phyloP scores from a whole-genome alignment of 1,140 invertebrate genomes.

The Eriosoma lanigerum region DNA sequence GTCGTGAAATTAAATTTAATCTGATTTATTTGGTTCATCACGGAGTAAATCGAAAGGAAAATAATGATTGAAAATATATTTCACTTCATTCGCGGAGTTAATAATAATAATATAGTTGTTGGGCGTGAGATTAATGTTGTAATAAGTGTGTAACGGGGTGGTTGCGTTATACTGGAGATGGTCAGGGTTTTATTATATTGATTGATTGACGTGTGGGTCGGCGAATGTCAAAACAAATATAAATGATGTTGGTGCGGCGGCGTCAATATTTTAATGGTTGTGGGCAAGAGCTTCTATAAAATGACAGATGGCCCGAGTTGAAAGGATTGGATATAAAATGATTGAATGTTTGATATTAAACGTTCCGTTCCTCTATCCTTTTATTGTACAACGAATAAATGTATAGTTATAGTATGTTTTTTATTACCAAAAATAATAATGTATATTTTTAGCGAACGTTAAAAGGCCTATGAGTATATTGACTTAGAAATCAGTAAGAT shows the following conservation, averaged over 20 bases:
- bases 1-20: too few relatives aligned
- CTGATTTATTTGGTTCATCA: too few relatives aligned
- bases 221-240: slow-evolving; percentile 5
- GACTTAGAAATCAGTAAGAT: too few relatives aligned
- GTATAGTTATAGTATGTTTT: background rate
- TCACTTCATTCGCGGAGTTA: background rate
- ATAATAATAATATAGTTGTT: too few relatives aligned
- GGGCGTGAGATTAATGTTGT: too few relatives aligned
- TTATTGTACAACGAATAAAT: background rate
- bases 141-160: background rate
- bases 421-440: too few relatives aligned
- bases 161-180: background rate
- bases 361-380: background rate
- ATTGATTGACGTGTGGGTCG: slow-evolving; percentile 27
- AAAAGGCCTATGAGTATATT: too few relatives aligned
- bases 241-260: background rate
- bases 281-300: background rate
- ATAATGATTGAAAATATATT: background rate
- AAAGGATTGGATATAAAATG: background rate
- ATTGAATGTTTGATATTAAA: slow-evolving; percentile 8
- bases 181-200: background rate
- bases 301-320: slow-evolving; percentile 2
- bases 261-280: background rate
- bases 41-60: too few relatives aligned
- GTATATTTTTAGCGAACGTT: too few relatives aligned